These are phyloP conservation scores for Dolichomitus sp. DNA, from an alignment of 2,888 invertebrate species.

Conservation along the genomic window DNA sequence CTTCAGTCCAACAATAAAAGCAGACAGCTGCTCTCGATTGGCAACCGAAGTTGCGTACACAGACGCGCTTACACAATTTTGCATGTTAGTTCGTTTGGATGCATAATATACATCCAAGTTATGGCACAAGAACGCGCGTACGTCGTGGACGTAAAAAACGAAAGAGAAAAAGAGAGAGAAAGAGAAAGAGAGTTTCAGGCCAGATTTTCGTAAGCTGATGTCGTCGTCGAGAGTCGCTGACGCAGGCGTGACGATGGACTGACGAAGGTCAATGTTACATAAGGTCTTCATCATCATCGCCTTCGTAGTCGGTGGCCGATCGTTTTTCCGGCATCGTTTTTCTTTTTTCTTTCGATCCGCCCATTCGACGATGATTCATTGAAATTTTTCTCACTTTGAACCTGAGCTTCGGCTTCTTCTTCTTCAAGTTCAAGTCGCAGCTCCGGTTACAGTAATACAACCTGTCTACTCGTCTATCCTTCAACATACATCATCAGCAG, in stretches of 20 bases:
- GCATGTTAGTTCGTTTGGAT: conserved; percentile 15
- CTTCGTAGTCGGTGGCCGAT: conserved; percentile 39
- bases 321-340: conserved; percentile 11
- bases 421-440: conserved; percentile 48
- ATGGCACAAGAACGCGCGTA: conserved; percentile 37
- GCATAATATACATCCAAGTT: conserved; percentile 18
- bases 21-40: conserved; percentile 27
- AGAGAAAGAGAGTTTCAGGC: conserved; percentile 30
- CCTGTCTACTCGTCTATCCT: background rate
- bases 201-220: conserved; percentile 62
- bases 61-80: conserved; percentile 37
- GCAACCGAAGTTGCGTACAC: conserved; percentile 17
- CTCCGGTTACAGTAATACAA: conserved; percentile 15
- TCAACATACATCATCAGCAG: background rate
- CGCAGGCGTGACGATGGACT: conserved; percentile 76
- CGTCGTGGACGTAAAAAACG: conserved; percentile 17
- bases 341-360: conserved; percentile 8
- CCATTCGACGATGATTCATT: conserved; percentile 13
- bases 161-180: conserved; percentile 12
- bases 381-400: conserved; percentile 16
- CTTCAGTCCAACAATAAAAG: conserved; percentile 21
- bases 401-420: background rate
- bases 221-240: conserved; percentile 73
- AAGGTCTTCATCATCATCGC: conserved; percentile 72
- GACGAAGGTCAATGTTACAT: conserved; percentile 83